Evolutionary conservation across 2,113 vertebrate species (phyloP).

Genomic region (Leptobrachium leishanense): DNA sequence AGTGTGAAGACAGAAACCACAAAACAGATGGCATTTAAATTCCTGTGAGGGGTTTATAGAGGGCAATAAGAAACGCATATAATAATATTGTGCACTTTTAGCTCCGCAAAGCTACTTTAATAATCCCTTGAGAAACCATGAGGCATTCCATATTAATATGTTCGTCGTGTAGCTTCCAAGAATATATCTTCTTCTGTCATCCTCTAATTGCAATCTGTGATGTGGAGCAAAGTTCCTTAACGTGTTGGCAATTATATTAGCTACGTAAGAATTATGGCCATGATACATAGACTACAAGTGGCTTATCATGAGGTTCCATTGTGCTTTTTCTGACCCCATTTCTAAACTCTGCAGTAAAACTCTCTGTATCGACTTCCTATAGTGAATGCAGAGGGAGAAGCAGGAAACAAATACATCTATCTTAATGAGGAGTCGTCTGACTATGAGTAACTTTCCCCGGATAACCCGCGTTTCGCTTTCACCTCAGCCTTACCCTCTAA

Average conservation of each 20-base stretch:
- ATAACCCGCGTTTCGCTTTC: not conserved
- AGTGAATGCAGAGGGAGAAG: not conserved
- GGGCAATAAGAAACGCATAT: not conserved
- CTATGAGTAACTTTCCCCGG: constrained; percentile 12
- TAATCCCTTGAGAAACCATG: too few species aligned
- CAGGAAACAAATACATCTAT: constrained; percentile 6
- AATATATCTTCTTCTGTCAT: not conserved
- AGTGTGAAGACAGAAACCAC: not conserved
- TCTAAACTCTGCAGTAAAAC: not conserved
- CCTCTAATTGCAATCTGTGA: not conserved
- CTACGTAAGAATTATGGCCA: not conserved
- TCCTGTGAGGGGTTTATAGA: not conserved
- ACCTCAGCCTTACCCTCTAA: not conserved
- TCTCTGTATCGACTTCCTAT: not conserved
- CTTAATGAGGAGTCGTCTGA: constrained; percentile 13
- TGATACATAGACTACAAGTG: not conserved
- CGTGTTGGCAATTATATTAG: not conserved
- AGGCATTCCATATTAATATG: too few species aligned
- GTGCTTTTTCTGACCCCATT: not conserved
- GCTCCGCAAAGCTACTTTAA: not conserved
- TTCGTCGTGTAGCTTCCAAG: not conserved
- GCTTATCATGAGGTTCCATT: not conserved
- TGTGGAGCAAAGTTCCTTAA: not conserved
- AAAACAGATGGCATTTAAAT: not conserved
- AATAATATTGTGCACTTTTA: not conserved